Percentiles rank a stretch among this genome's conserved stretches.
These are phyloP conservation scores for Graphium colonna DNA, from an alignment of 2,888 invertebrate species.

Conservation along the genomic window DNA sequence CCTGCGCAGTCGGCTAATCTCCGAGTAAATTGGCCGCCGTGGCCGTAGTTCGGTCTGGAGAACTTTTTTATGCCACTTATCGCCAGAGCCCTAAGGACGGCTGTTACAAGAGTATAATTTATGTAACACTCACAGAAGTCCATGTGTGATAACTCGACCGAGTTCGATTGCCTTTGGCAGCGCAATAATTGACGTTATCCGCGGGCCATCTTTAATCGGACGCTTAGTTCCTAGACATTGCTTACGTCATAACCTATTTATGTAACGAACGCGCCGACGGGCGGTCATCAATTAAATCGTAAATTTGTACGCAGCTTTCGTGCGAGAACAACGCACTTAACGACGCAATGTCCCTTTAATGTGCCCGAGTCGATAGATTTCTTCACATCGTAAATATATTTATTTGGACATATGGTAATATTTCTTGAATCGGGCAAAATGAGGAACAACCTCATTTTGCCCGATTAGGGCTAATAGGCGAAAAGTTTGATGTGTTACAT, in stretches of 20 bases:
- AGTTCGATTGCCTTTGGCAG: constrained; percentile 37
- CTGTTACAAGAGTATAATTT: constrained; percentile 30
- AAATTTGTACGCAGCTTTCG: not conserved
- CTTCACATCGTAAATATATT: too few species aligned
- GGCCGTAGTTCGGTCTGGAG: too few species aligned
- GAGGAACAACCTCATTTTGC: too few species aligned
- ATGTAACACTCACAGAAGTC: constrained; percentile 37
- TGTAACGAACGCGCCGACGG: constrained; percentile 19
- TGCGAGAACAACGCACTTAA: not conserved
- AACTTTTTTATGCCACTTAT: too few species aligned
- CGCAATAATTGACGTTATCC: constrained; percentile 45
- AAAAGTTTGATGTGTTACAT: too few species aligned
- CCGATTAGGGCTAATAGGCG: too few species aligned
- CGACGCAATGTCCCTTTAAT: not conserved
- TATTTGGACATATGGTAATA: too few species aligned
- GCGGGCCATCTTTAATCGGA: constrained; percentile 36
- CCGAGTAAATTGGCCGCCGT: too few species aligned
- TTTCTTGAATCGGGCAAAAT: too few species aligned
- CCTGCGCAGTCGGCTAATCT: too few species aligned
- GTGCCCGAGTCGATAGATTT: too few species aligned
- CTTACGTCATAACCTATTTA: constrained; percentile 33
- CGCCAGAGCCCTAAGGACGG: not conserved
- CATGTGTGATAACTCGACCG: constrained; percentile 33
- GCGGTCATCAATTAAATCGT: constrained; percentile 13
- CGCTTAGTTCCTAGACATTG: constrained; percentile 28